phyloP scores from a whole-genome alignment of 2,888 invertebrate species.

The Busseola fusca region DNA sequence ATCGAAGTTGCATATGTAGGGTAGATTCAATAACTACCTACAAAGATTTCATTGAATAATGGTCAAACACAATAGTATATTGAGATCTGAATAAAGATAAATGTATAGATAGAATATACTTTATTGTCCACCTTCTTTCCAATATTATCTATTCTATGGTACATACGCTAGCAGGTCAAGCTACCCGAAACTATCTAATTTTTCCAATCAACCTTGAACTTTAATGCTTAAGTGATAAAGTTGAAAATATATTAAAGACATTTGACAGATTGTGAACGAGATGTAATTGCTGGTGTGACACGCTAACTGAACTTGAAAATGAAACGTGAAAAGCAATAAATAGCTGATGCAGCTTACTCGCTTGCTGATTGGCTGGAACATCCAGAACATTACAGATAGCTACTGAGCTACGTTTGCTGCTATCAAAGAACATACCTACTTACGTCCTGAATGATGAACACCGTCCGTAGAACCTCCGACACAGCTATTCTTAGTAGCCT shows the following conservation, averaged over 20 bases:
- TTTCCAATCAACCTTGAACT: too few species aligned
- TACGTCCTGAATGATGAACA: slow-evolving; percentile 2
- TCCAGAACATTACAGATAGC: not conserved
- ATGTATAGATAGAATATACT: not conserved
- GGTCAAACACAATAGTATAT: not conserved
- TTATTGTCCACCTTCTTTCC: not conserved
- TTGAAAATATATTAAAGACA: too few species aligned
- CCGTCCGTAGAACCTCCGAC: not conserved
- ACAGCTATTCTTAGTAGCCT: not conserved
- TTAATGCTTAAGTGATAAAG: too few species aligned
- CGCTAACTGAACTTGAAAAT: not conserved
- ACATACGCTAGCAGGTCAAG: too few species aligned
- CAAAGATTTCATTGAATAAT: not conserved
- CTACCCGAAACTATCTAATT: too few species aligned
- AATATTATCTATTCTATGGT: not conserved
- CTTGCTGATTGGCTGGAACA: not conserved
- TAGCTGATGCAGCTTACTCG: not conserved
- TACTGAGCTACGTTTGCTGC: not conserved
- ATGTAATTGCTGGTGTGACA: not conserved
- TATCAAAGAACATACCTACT: not conserved
- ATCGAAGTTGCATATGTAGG: not conserved
- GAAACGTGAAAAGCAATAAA: not conserved
- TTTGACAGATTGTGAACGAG: not conserved
- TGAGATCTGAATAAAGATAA: not conserved
- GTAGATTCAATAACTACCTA: not conserved